A percentile compares a stretch with the other conserved stretches of the same genome.
Conservation (phyloP, 2,888 invertebrate genomes). For the Pollenia amentaria region DNA sequence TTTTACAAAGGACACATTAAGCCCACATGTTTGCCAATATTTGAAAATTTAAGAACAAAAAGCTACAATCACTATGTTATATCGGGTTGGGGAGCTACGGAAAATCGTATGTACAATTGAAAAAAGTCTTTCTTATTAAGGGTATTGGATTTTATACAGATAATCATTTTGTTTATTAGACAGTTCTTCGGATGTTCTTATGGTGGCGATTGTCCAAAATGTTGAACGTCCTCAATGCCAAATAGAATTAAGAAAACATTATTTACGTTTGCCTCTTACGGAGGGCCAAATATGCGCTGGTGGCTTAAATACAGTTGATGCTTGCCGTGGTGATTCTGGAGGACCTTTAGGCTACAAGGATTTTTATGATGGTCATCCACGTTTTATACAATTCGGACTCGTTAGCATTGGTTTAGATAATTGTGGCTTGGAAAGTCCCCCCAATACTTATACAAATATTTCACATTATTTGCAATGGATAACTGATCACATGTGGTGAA, state of each 20-base stretch:
- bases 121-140: neutral
- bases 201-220: conserved; percentile 22
- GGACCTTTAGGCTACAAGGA: conserved; percentile 89
- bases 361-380: conserved; percentile 87
- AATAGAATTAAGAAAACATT: conserved; percentile 5
- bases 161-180: conserved; percentile 9
- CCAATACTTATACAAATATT: conserved; percentile 86
- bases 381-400: conserved; percentile 84
- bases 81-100: conserved; percentile 79
- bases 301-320: conserved; percentile 21
- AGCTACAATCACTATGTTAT: conserved; percentile 75
- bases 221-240: conserved; percentile 3
- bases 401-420: conserved; percentile 87
- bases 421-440: conserved; percentile 85
- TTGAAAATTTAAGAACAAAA: conserved; percentile 71
- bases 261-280: neutral
- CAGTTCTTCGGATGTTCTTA: conserved; percentile 41
- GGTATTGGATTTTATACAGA: too few relatives aligned
- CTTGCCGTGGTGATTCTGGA: conserved; percentile 89
- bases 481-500: conserved; percentile 24
- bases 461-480: conserved; percentile 84
- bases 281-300: conserved; percentile 68
- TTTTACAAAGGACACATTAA: conserved; percentile 74
- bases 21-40: conserved; percentile 79
- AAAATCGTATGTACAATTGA: conserved; percentile 42